phyloP scores from a whole-genome alignment of 2,113 vertebrate species.

The Osmerus mordax region DNA sequence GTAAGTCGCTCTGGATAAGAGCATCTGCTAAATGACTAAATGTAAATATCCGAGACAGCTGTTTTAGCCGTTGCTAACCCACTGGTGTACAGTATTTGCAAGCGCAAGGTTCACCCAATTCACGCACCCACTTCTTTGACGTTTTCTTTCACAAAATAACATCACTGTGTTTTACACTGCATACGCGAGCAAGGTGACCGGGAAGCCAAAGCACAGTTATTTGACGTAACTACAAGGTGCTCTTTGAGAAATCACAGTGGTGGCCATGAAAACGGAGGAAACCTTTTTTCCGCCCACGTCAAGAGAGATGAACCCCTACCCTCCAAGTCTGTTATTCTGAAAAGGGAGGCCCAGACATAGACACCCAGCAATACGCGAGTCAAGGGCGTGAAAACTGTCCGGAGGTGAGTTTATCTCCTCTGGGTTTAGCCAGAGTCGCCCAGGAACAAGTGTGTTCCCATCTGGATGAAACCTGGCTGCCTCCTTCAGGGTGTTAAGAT shows the following conservation, averaged over 20 bases:
- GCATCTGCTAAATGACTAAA: no score
- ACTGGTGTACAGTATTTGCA: no score
- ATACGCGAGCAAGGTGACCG: conserved; percentile 16
- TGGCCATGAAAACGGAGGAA: neutral
- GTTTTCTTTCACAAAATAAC: no score
- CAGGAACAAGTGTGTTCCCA: conserved; percentile 39
- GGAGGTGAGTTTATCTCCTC: conserved; percentile 22
- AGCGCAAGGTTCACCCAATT: no score
- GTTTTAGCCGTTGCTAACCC: no score
- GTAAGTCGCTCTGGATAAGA: no score
- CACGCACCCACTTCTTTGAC: no score
- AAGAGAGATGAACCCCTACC: neutral
- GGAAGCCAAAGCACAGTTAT: conserved; percentile 4
- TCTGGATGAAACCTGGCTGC: conserved; percentile 36
- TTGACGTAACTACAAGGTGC: conserved; percentile 6
- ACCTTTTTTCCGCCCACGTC: neutral
- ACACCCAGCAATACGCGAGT: neutral
- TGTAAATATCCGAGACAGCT: no score
- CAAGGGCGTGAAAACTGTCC: conserved; percentile 13
- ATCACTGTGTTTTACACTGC: no score
- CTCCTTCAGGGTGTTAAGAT: conserved; percentile 37
- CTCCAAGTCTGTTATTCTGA: neutral
- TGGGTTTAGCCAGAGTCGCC: neutral
- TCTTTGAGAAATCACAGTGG: neutral
- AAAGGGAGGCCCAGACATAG: neutral